Conservation (phyloP, 2,888 invertebrate genomes). For the Perizoma affinitatum region DNA sequence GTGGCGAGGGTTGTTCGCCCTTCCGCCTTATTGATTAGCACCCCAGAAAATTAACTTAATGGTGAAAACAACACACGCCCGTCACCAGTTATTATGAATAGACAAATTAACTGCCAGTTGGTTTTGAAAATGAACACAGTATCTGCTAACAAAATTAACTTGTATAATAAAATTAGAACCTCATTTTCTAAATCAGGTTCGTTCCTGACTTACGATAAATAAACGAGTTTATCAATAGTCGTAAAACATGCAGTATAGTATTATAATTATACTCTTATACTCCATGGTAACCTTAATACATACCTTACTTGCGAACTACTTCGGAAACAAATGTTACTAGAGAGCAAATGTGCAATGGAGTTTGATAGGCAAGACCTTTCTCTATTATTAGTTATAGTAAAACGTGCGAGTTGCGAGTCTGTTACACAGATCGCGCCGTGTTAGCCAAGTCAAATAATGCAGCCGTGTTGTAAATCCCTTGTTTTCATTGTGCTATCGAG, state of each 20-base stretch:
- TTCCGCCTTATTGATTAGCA: conserved; percentile 81
- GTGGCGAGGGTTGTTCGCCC: conserved; percentile 73
- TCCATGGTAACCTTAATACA: conserved; percentile 13
- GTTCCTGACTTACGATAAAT: conserved; percentile 8
- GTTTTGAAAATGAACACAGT: conserved; percentile 20
- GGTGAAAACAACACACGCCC: conserved; percentile 60
- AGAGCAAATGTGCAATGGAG: conserved; percentile 42
- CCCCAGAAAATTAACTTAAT: conserved; percentile 66
- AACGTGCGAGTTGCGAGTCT: conserved; percentile 44
- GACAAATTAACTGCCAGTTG: conserved; percentile 32
- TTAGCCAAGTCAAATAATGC: conserved; percentile 61
- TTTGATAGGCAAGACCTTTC: conserved; percentile 49
- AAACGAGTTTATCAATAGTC: conserved; percentile 17
- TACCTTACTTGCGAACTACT: conserved; percentile 17
- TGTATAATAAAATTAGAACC: background rate
- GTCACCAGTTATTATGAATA: conserved; percentile 43
- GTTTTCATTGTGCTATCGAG: conserved; percentile 67
- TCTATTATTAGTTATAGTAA: conserved; percentile 48
- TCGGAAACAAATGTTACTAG: conserved; percentile 28
- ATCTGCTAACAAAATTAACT: conserved; percentile 10
- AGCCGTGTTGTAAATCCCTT: conserved; percentile 62
- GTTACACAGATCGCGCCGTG: conserved; percentile 49
- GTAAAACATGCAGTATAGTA: conserved; percentile 8
- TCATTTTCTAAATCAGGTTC: conserved; percentile 8
- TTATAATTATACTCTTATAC: conserved; percentile 2